Evolutionary conservation across 1,140 invertebrate genomes (phyloP), one percentile per base, ranked within the genome.

Genomic region (Anthonomus grandis): DNA sequence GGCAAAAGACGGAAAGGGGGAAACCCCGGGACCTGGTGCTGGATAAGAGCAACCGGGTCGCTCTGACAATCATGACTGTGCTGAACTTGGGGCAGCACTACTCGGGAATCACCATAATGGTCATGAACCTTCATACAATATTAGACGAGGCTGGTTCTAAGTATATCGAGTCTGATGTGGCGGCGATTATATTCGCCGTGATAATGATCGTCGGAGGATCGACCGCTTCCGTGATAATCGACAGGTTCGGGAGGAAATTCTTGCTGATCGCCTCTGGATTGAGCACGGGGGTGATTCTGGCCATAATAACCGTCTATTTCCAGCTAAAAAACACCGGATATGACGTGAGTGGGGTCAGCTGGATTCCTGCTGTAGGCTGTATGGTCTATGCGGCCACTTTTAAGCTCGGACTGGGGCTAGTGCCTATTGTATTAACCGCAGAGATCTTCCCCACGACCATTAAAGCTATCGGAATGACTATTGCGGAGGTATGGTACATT

Each of bases 381-480:
- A 61, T 68, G 59, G 27, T 62, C 13, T 68, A 68, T 34, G 62
- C 66, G n/a, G 49, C 46, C 17, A 57, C 59, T 4, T 68, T 68
- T 45, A 68, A 64, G 60, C 52, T 60, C 17, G 66, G 66, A 9
- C 39, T 68, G n/a, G 66, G 66, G 13, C 57, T 87, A 1, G 82
- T 89, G 36, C 86, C 87, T 0, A 87, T 86, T 78, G 77, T 88
- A 3, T 76, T 89, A 60, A 82, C 86, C 65, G 79, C 75, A n/a
- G 83, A 87, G 72, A 74, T 86, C n/a, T 84, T 86, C 50, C 81
- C 85, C 13, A 75, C 78, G 2, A 78, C 79, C 64, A 81, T 81
- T 2, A 79, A 83, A 64, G 81, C 66, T 4, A 58, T 65, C 45
- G 70, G 66, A 12, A 68, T 71, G 68, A 64, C 68, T 8, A 59